Evolutionary conservation across 1,140 invertebrate genomes (phyloP), one percentile per base, ranked within the genome.

Genomic region (Patella vulgata): DNA sequence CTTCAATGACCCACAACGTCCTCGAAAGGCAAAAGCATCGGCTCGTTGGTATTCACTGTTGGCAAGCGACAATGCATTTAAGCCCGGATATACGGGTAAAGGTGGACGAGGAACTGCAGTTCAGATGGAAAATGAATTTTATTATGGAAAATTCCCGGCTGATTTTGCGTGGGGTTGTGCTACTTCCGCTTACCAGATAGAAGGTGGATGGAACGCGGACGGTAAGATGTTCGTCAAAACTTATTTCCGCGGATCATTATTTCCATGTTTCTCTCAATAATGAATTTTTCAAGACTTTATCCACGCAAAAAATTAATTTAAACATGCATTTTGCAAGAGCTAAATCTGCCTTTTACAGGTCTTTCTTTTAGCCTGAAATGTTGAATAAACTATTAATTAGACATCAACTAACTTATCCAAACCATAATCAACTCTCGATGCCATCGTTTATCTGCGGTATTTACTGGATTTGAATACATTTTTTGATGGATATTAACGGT

Each of bases 1-100:
- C 75, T 93, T 92, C 71, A 84, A 81, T 1, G 85, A 88, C 67
- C 86, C 88, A 0, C 76, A 89, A 4, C 86, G 87, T 59, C 87
- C 85, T 3, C 85, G 91, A 63, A 90, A 86, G 3, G 87, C 88
- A 0, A 93, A 92, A 78, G 82, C 87, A 33, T 93, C 91, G 19
- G 87, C 89, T 1, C 23, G 21, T 14, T 73, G 59, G 50, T 82
- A 73, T 50, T 25, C 60, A 0, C 54, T 74, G 39, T 27, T 80
- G 2, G 75, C 80, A 23, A 46, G 51, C 46, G 65, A 78, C 36
- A 78, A 80, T 47, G 80, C 75, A 0, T 81, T 79, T 51, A 36
- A 36, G 33, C 5, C 6, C 6, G 33, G 33, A 5, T 36, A 36
- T 36, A 36, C 33, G 14, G 33, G 6, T 8, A 36, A 8, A 36